Evolutionary conservation across 2,888 invertebrate species (phyloP), one percentile per base, ranked within the genome.

Genomic region (Volucella inflata): DNA sequence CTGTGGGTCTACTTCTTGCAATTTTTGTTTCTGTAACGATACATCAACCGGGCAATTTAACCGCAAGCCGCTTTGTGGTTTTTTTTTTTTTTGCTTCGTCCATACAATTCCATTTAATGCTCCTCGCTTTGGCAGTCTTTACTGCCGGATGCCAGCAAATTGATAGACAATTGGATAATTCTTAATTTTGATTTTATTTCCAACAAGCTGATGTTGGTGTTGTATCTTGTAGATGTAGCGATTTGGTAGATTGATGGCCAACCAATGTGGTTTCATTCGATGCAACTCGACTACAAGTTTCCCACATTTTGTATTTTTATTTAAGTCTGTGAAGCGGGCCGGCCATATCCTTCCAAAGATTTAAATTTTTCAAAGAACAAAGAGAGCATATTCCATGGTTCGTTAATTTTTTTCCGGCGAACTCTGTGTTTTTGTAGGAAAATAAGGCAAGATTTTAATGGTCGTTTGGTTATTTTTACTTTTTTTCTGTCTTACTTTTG

Each of bases 141-240:
- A 21, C 68, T 44, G 44, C 64, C 74, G 83, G 82, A 82, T 72
- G 77, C 51, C 40, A 64, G 67, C 76, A 85, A 85, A 77, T 85
- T 85, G 81, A 81, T 81, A 81, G 85, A 85, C 76, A 85, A 84
- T 85, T 77, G 76, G 81, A 77, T 76, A 77, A 72, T 76, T 71
- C 67, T 72, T 81, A 57, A 85, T 59, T 68, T 80, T 71, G 71
- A 60, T 75, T 84, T 84, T 46, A 78, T 59, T 59, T 46, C 36
- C 51, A 17, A n/a, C 46, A 17, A 53, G 16, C 53, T 36, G 16
- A 51, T 42, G 21, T 44, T 36, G 53, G 36, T 12, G 44, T 21
- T 44, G 14, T 55, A 59, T 21, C 12, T 14, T 16, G 55, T 57
- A 40, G 17, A n/a, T 79, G 59, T 46, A 12, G 38, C 1, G 36